Conservation (phyloP, 53 echinoderm and acorn worm species). For the Astropecten irregularis region DNA sequence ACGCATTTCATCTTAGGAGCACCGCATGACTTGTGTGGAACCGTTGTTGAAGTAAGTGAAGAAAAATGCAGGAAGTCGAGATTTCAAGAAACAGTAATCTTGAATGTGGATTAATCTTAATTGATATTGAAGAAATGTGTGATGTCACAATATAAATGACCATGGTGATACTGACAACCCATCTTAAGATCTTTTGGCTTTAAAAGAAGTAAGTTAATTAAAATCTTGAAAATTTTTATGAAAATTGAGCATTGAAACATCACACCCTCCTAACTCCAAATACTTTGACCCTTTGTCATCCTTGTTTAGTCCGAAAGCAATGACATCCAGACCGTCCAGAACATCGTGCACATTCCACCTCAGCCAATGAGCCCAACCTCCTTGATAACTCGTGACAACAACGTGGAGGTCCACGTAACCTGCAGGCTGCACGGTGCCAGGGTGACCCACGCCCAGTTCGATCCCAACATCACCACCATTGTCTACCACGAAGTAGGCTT, state of each 20-base stretch:
- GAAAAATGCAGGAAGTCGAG: not conserved
- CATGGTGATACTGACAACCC: no score
- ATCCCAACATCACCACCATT: conserved; percentile 70
- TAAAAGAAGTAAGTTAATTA: no score
- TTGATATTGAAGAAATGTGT: no score
- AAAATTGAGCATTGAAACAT: no score
- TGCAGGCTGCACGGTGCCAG: conserved; percentile 58
- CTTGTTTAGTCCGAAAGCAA: conserved; percentile 31
- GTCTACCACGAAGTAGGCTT: conserved; percentile 63
- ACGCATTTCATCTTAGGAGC: conserved; percentile 57
- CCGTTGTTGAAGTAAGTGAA: conserved; percentile 51
- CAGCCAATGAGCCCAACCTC: conserved; percentile 17
- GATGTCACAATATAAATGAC: no score
- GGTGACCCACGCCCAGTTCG: conserved; percentile 54
- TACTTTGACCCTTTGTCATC: no score
- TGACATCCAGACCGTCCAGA: conserved; percentile 34
- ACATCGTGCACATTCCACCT: conserved; percentile 49
- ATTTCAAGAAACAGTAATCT: no score
- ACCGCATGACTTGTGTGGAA: conserved; percentile 61
- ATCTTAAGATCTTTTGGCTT: no score
- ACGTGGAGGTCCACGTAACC: conserved; percentile 60
- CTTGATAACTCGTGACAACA: conserved; percentile 55
- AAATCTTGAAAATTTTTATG: no score
- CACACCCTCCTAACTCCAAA: no score
- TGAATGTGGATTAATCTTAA: no score